Conservation (phyloP, 2,113 vertebrate species). For the Corythornis vintsioides region DNA sequence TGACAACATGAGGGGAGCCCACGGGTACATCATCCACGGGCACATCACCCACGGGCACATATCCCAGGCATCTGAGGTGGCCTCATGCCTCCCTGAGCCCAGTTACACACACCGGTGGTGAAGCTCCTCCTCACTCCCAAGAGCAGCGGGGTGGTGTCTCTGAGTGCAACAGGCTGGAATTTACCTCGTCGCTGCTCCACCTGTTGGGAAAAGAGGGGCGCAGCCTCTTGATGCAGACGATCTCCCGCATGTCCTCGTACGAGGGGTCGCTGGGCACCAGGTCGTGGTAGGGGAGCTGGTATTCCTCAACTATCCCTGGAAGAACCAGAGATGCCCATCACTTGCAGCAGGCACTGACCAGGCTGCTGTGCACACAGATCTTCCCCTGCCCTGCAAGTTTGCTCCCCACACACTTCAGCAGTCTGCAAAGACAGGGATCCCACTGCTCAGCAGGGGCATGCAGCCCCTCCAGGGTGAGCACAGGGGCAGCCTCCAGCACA, state of each 20-base stretch:
- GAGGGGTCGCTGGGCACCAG: slow-evolving; percentile 92
- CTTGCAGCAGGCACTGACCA: neutral
- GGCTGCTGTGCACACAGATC: neutral
- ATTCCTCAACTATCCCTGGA: slow-evolving; percentile 94
- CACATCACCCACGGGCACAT: too few species aligned
- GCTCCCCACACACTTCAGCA: neutral
- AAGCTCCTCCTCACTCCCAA: neutral
- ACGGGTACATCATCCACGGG: too few species aligned
- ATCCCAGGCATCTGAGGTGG: too few species aligned
- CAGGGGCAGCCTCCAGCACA: neutral
- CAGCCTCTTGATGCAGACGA: slow-evolving; percentile 90
- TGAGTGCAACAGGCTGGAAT: too few species aligned
- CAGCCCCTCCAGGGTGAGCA: neutral
- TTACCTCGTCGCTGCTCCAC: slow-evolving; percentile 94
- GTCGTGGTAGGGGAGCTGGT: slow-evolving; percentile 93
- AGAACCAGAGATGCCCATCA: neutral
- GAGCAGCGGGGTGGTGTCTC: too few species aligned
- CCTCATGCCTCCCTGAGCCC: neutral
- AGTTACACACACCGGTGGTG: neutral
- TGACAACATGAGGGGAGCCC: neutral
- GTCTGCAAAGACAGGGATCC: neutral
- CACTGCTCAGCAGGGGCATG: neutral
- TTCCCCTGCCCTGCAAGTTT: neutral
- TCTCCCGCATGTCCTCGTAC: slow-evolving; percentile 96
- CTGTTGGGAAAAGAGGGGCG: slow-evolving; percentile 94